phyloP scores from a whole-genome alignment of 2,888 invertebrate species.

The Conus canariensis region DNA sequence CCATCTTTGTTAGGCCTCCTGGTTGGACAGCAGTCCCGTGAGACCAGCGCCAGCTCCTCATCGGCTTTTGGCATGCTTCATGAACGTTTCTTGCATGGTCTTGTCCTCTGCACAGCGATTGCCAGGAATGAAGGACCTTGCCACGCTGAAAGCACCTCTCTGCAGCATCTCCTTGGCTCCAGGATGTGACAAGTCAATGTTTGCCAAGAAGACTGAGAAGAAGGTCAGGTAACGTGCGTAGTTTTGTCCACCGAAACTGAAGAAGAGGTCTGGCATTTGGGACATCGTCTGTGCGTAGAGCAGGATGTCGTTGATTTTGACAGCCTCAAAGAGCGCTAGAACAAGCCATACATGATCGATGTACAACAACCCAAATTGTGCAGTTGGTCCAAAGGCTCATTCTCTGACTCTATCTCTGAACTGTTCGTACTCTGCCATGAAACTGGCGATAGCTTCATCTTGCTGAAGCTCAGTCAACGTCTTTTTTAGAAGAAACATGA shows the following conservation, averaged over 20 bases:
- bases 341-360: constrained; percentile 29
- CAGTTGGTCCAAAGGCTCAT: constrained; percentile 44
- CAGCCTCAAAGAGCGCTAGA: constrained; percentile 24
- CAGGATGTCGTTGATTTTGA: constrained; percentile 48
- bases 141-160: constrained; percentile 46
- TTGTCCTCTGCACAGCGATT: constrained; percentile 53
- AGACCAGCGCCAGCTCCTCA: too few relatives aligned
- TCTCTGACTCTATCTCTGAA: constrained; percentile 10
- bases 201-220: constrained; percentile 47
- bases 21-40: too few relatives aligned
- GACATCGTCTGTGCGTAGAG: constrained; percentile 44
- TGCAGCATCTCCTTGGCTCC: constrained; percentile 44
- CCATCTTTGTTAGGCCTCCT: too few relatives aligned
- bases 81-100: constrained; percentile 53
- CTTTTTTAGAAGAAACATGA: background rate
- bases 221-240: constrained; percentile 31
- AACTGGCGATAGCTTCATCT: background rate
- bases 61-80: constrained; percentile 49
- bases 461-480: background rate
- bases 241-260: constrained; percentile 47
- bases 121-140: constrained; percentile 49
- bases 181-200: constrained; percentile 48
- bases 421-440: background rate
- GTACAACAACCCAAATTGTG: constrained; percentile 51
- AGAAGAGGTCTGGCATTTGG: constrained; percentile 52